These are phyloP conservation scores for Grus americana DNA, from an alignment of 2,113 vertebrate species.

Conservation along the genomic window DNA sequence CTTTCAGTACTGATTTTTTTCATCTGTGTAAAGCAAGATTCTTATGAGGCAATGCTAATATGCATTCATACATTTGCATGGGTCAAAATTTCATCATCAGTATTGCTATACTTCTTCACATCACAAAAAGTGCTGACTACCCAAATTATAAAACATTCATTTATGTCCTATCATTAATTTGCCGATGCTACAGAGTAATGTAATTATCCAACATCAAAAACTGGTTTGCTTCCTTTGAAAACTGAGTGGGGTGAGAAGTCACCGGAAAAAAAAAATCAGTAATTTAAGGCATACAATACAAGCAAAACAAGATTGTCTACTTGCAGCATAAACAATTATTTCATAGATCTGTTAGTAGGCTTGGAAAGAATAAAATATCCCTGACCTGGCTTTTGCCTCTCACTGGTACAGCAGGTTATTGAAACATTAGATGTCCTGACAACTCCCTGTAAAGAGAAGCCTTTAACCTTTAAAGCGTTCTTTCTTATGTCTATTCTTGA, in stretches of 20 bases:
- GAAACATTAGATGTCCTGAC: background rate
- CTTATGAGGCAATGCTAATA: background rate
- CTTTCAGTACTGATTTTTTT: background rate
- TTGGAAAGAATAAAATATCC: background rate
- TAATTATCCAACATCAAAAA: constrained; percentile 12
- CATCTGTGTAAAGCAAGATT: background rate
- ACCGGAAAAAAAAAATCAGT: background rate
- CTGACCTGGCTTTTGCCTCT: constrained; percentile 9
- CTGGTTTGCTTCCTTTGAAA: constrained; percentile 2
- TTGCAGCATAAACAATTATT: background rate
- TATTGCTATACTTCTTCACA: background rate
- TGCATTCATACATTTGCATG: background rate
- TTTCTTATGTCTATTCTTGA: background rate
- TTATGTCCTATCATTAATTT: background rate
- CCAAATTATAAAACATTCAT: background rate
- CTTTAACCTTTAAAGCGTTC: constrained; percentile 8
- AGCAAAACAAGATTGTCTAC: background rate
- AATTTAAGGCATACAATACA: background rate
- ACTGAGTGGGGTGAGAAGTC: background rate
- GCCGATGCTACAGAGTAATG: background rate
- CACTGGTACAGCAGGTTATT: background rate
- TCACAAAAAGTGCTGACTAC: background rate
- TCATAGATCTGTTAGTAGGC: background rate
- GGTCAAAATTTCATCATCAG: background rate
- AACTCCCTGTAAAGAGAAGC: background rate